Evolutionary conservation across 2,888 invertebrate genomes (phyloP), one percentile per base, ranked within the genome.

Genomic region (Pterostichus madidus): DNA sequence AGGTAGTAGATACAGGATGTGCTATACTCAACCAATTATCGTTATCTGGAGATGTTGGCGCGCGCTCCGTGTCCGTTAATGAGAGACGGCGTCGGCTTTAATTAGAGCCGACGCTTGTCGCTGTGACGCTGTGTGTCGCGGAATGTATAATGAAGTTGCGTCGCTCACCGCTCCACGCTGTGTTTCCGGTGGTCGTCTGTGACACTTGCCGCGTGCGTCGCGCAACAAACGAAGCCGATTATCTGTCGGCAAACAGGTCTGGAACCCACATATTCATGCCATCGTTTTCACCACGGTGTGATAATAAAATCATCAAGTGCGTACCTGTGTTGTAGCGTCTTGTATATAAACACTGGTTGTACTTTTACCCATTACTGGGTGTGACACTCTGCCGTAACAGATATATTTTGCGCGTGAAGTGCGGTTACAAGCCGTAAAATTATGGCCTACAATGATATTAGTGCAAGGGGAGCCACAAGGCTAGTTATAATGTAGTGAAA

Each of bases 161-260:
- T 32, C n/a, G 64, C 64, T 6, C 11, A 10, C 83, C 64, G 49
- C 11, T 6, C 83, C 85, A 84, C 84, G 76, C 81, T 71, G 39
- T 85, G 85, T 85, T 85, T 85, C 84, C 84, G 84, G 83, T 32
- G 84, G 84, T 52, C 73, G 73, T 46, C 49, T 75, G 13, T 75
- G 75, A 75, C 75, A 75, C 75, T 52, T 75, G 75, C 75, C 52
- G 52, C 35, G 31, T 24, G 13, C 84, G 85, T 85, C 10, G 13
- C 11, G n/a, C 49, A 11, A 49, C 86, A 86, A 86, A 86, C 85
- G 86, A 86, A 86, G 86, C 86, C 85, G 86, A 86, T 86, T 86
- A 86, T 59, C 68, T 68, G 32, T 35, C 44, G 53, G 5, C 5
- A n/a, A 53, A 1, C 68, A 68, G 68, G 39, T n/a, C 39, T 11